phyloP scores from a whole-genome alignment of 2,113 vertebrate genomes.

The Lepisosteus osseus region DNA sequence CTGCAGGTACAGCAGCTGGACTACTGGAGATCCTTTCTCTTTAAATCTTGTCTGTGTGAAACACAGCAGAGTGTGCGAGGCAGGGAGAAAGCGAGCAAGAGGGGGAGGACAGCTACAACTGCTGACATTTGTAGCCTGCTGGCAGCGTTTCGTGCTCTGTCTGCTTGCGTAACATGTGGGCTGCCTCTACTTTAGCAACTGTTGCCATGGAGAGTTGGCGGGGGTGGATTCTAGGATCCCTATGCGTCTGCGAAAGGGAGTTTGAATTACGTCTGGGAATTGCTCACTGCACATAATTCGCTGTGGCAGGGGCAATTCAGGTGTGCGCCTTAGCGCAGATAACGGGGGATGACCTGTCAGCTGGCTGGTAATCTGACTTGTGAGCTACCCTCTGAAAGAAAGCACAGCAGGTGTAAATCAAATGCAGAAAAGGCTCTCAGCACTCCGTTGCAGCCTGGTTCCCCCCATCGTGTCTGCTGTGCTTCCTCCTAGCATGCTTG shows the following conservation, averaged over 20 bases:
- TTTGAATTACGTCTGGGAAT: slow-evolving; percentile 48
- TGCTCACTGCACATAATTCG: slow-evolving; percentile 48
- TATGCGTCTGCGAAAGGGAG: slow-evolving; percentile 43
- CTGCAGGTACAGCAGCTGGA: too few species aligned
- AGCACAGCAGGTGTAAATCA: slow-evolving; percentile 16
- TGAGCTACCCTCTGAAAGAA: neutral
- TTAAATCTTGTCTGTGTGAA: slow-evolving; percentile 13
- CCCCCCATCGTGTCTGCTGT: neutral
- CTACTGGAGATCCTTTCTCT: neutral
- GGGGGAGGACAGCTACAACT: slow-evolving; percentile 33
- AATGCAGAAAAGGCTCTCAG: neutral
- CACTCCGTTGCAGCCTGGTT: neutral
- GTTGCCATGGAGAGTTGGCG: slow-evolving; percentile 86
- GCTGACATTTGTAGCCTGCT: slow-evolving; percentile 62
- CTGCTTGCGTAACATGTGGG: slow-evolving; percentile 73
- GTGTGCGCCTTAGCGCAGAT: slow-evolving; percentile 46
- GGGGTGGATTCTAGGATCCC: slow-evolving; percentile 62
- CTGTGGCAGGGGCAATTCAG: slow-evolving; percentile 53
- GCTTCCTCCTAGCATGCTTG: neutral
- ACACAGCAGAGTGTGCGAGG: slow-evolving; percentile 41
- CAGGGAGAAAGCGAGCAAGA: slow-evolving; percentile 36
- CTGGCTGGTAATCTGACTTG: slow-evolving; percentile 49
- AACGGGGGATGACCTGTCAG: slow-evolving; percentile 46
- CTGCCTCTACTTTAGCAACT: slow-evolving; percentile 68
- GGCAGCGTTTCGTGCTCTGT: slow-evolving; percentile 57